Base-by-base conservation (phyloP, 2,797 vertebrate species). In the Loriculus beryllinus region DNA sequence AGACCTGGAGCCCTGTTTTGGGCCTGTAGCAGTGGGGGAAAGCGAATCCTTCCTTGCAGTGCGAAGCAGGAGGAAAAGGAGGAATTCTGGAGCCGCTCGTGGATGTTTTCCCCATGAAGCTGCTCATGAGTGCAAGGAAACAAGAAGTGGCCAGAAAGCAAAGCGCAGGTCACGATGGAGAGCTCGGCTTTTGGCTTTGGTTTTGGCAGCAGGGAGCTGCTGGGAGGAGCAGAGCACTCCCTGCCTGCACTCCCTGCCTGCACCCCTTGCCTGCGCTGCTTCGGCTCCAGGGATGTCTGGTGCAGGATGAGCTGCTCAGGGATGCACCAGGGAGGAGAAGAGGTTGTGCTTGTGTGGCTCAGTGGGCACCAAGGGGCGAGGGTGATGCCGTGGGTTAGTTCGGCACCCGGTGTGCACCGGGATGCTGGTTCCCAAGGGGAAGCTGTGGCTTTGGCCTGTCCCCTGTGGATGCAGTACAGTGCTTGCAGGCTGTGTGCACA, bases 391-490 rank as follows among this genome's bases (percentile, higher is more conserved):
- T 25, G 54, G n/a, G n/a, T 57, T 57, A 35, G n/a, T 35, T 57
- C 54, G 25, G 33, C 54, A 56, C 14, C n/a, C n/a, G 9, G 13
- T 33, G 9, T 14, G 52, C 20, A 33, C 21, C 2, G 1, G 54
- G 54, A 35, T 57, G 33, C 54, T 16, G 54, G 14, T 23, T 35
- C 71, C 67, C 12, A 2, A 12, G 54, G 67, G 47, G 45, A 62
- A 56, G 42, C 67, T 31, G 67, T 12, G 74, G 49, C 39, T 52
- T 43, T 37, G 20, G 65, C 29, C 33, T 26, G 14, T 18, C 6
- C 45, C n/a, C 49, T 0, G 2, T 10, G 49, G 69, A 43, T 5
- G 1, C 43, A 6, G 28, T 2, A 1, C 0, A 4, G 49, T 12
- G 22, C n/a, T 35, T 21, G 31, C 4, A 2, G 52, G 67, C 52